Evolutionary conservation across 2,113 vertebrate genomes (phyloP), one percentile per base, ranked within the genome.

Genomic region (Bambusicola thoracicus): DNA sequence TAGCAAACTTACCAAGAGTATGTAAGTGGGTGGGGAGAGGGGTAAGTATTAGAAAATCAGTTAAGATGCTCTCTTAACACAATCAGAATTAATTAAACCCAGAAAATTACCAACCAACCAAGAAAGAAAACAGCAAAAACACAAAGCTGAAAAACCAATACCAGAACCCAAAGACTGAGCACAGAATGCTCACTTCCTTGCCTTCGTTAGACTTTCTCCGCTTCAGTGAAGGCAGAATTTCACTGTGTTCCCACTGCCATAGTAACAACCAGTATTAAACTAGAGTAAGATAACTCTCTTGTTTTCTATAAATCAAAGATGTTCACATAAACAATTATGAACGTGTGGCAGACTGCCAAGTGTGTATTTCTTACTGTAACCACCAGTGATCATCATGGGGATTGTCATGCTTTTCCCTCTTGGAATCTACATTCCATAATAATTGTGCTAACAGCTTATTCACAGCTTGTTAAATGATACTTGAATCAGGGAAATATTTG

Each of bases 291-390:
- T 75, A 78, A 32, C 51, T 81, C 34, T 90, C 80, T 81, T 93
- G 73, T 92, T 93, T 96, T 88, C 77, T 84, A 56, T 93, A 89
- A 92, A 92, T 93, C 69, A 90, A 44, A 81, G 51, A 90, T 59
- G 40, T 86, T 94, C 90, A 72, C 77, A 89, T 90, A 94, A 96
- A 94, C 92, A 95, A 51, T 95, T 92, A 65, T 63, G 17, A 27
- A 27, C 92, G 72, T 78, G 61, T 95, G 93, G 92, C 92, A 88
- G 88, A 72, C 88, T 90, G 95, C 95, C 95, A 96, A 95, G 34
- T 61, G 43, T 89, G 6, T 92, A 72, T 95, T 95, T 94, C 83
- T 86, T 78, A 43, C 46, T 72, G 79, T 90, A 94, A 86, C 80
- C 81, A 88, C 43, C 69, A 94, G 56, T 72, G 90, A 90, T 94